Conservation (phyloP, 1,140 invertebrate species). For the Drosophila neocordata region DNA sequence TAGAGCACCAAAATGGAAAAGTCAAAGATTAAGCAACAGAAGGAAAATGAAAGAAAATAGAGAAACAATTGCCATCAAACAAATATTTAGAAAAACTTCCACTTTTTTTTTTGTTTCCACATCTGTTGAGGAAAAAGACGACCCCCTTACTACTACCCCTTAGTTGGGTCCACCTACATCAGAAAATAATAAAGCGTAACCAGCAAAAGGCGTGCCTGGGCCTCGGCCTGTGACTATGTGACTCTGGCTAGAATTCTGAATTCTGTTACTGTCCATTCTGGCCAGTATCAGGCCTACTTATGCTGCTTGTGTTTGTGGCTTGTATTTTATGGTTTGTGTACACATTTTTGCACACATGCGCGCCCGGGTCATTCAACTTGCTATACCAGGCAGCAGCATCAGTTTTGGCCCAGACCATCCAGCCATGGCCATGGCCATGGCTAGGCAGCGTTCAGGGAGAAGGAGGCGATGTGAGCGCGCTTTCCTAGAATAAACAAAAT, state of each 20-base stretch:
- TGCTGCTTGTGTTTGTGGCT: slow-evolving; percentile 68
- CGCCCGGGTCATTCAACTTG: slow-evolving; percentile 77
- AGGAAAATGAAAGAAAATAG: slow-evolving; percentile 2
- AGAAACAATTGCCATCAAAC: slow-evolving; percentile 47
- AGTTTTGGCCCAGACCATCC: slow-evolving; percentile 35
- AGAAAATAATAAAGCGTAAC: slow-evolving; percentile 80
- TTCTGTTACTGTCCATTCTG: slow-evolving; percentile 5
- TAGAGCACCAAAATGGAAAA: slow-evolving; percentile 21
- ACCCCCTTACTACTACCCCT: slow-evolving; percentile 10
- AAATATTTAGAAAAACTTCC: slow-evolving; percentile 74
- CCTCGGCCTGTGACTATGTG: slow-evolving; percentile 35
- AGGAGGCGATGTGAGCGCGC: slow-evolving; percentile 63
- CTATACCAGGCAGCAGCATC: slow-evolving; percentile 3
- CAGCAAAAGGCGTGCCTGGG: slow-evolving; percentile 74
- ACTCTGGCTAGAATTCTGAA: not conserved
- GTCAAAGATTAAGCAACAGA: not conserved
- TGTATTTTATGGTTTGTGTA: slow-evolving; percentile 81
- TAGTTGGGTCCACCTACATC: slow-evolving; percentile 63
- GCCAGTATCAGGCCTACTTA: slow-evolving; percentile 61
- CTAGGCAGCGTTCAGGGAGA: slow-evolving; percentile 39
- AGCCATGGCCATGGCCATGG: slow-evolving; percentile 62
- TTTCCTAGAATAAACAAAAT: slow-evolving; percentile 80
- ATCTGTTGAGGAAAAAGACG: not conserved
- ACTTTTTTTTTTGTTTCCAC: slow-evolving; percentile 48
- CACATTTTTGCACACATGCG: slow-evolving; percentile 81